Evolutionary conservation across 2,888 invertebrate species (phyloP).

Genomic region (Heliothis peltigera): DNA sequence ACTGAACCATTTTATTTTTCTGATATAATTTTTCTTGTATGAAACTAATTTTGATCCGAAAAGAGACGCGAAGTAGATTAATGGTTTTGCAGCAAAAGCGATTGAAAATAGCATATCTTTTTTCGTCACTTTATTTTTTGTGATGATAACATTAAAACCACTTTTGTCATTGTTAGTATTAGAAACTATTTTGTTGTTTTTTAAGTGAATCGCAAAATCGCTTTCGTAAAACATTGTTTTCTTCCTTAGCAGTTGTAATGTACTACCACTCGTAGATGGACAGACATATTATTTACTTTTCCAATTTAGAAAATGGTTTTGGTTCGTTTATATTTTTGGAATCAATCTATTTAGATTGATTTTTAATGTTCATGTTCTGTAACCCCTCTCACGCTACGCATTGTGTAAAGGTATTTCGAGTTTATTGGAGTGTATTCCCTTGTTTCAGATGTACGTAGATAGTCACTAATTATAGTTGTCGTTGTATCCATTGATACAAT

Average conservation of each 20-base stretch:
- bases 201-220: constrained; percentile 37
- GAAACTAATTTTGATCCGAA: constrained; percentile 70
- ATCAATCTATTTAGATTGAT: too few species aligned
- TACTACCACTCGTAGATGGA: neutral
- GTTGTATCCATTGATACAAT: neutral
- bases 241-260: neutral
- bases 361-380: too few species aligned
- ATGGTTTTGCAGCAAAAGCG: constrained; percentile 69
- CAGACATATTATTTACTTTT: neutral
- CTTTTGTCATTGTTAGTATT: neutral
- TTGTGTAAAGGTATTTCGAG: too few species aligned
- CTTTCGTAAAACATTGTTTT: constrained; percentile 46
- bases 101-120: constrained; percentile 57
- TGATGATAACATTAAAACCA: constrained; percentile 20
- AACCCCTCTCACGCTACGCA: too few species aligned
- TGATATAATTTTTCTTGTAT: constrained; percentile 60
- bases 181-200: constrained; percentile 14
- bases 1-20: constrained; percentile 51
- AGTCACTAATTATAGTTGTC: neutral
- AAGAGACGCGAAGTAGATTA: constrained; percentile 67
- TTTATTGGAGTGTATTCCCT: constrained; percentile 9
- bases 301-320: neutral
- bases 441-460: constrained; percentile 11
- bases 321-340: too few species aligned
- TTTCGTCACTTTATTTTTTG: constrained; percentile 16